A percentile compares a stretch with the other conserved stretches of the same genome.
Conservation (phyloP, 1,140 invertebrate species). For the Macrosteles quadrilineatus region DNA sequence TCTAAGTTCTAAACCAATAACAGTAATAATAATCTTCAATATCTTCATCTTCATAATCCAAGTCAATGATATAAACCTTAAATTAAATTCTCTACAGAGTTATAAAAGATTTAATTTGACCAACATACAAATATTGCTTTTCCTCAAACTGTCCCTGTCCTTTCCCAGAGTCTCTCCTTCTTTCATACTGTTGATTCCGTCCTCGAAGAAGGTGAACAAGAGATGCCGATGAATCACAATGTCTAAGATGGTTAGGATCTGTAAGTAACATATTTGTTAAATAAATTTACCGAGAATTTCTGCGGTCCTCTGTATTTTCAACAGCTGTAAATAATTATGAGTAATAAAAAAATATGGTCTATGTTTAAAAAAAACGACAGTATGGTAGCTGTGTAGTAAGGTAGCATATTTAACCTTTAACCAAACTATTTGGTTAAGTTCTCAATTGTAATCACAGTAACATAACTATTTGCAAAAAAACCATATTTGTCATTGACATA, state of each 20-base stretch:
- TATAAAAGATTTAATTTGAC: too few relatives aligned
- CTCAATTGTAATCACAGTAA: too few relatives aligned
- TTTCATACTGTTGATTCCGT: slow-evolving; percentile 72
- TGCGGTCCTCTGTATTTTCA: background rate
- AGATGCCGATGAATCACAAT: slow-evolving; percentile 85
- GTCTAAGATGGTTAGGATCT: slow-evolving; percentile 84
- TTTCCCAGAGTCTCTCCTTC: slow-evolving; percentile 49
- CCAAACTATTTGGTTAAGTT: too few relatives aligned
- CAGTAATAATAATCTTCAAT: too few relatives aligned
- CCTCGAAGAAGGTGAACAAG: slow-evolving; percentile 85
- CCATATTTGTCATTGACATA: too few relatives aligned
- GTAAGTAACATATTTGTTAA: slow-evolving; percentile 43
- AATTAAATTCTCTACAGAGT: too few relatives aligned
- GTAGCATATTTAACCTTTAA: too few relatives aligned
- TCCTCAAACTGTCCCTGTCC: slow-evolving; percentile 44
- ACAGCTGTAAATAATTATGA: background rate
- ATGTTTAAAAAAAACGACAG: background rate
- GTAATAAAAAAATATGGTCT: slow-evolving; percentile 5
- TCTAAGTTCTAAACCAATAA: too few relatives aligned
- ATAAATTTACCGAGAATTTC: background rate
- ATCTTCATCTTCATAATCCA: too few relatives aligned
- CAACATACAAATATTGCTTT: slow-evolving; percentile 61
- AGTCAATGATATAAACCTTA: too few relatives aligned
- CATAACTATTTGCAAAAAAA: too few relatives aligned
- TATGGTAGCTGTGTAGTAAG: too few relatives aligned